A percentile compares a stretch with the other conserved stretches of the same genome.
Conservation (phyloP, 2,888 invertebrate genomes). For the Drosophila phalerata region DNA sequence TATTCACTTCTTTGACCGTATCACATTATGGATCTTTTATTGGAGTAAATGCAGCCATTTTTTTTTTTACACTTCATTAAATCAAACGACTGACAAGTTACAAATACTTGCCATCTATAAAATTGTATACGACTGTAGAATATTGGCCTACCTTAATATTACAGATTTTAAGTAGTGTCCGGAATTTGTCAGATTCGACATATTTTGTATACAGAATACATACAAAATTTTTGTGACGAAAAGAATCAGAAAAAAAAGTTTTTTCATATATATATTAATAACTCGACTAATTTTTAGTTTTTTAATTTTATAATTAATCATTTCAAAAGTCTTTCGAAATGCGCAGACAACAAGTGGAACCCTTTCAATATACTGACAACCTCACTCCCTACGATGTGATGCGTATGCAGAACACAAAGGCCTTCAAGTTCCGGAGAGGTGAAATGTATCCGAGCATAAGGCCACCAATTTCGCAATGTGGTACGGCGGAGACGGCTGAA, state of each 20-base stretch:
- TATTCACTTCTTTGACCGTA: too few species aligned
- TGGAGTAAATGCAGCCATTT: too few species aligned
- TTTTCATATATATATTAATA: neutral
- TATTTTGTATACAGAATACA: conserved; percentile 6
- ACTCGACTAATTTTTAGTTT: neutral
- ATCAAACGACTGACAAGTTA: too few species aligned
- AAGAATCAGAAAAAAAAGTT: conserved; percentile 1
- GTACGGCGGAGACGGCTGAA: neutral
- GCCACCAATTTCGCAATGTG: conserved; percentile 30
- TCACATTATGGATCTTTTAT: too few species aligned
- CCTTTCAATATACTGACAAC: neutral
- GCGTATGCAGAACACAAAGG: conserved; percentile 28
- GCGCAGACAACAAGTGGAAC: conserved; percentile 19
- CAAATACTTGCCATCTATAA: too few species aligned
- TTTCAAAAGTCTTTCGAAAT: conserved; percentile 4
- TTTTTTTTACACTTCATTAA: too few species aligned
- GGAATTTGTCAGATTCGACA: conserved; percentile 1
- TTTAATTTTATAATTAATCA: neutral
- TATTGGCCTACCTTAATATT: neutral
- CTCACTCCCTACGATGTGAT: conserved; percentile 29
- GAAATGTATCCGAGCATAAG: conserved; percentile 38
- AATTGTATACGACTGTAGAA: neutral
- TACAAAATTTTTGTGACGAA: conserved; percentile 17
- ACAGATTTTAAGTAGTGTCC: too few species aligned
- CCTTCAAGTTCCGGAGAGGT: neutral